phyloP scores from a whole-genome alignment of 2,888 invertebrate genomes.

The Arrhopalites spinosus region DNA sequence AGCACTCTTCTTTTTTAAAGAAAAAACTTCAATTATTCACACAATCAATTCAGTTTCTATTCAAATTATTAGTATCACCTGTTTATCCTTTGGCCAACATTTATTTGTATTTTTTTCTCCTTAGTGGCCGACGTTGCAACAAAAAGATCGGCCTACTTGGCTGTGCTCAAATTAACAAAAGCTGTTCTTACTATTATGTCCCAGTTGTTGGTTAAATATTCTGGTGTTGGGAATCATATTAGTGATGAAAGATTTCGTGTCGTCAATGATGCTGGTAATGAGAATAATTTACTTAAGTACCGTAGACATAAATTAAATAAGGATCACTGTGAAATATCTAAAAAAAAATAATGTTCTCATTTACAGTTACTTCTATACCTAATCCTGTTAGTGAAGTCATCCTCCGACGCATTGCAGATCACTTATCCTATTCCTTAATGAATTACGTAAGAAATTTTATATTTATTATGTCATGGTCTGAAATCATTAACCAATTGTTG shows the following conservation, averaged over 20 bases:
- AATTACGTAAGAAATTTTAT: slow-evolving; percentile 66
- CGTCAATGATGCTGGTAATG: slow-evolving; percentile 55
- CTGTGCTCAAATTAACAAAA: slow-evolving; percentile 86
- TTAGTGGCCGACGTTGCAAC: slow-evolving; percentile 78
- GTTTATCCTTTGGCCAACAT: too few species aligned
- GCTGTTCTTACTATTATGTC: slow-evolving; percentile 85
- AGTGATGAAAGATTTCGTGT: slow-evolving; percentile 48
- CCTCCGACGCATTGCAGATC: slow-evolving; percentile 80
- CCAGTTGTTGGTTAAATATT: slow-evolving; percentile 71
- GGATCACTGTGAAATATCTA: too few species aligned
- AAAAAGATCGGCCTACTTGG: slow-evolving; percentile 81
- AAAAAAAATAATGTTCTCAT: too few species aligned
- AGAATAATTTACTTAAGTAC: too few species aligned
- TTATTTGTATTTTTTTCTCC: too few species aligned
- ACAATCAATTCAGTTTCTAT: too few species aligned
- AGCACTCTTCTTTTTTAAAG: too few species aligned
- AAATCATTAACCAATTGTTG: background rate
- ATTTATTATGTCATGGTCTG: background rate
- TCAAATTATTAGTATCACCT: too few species aligned
- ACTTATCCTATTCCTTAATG: slow-evolving; percentile 76
- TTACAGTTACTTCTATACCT: slow-evolving; percentile 66
- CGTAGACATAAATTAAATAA: too few species aligned
- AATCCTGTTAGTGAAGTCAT: slow-evolving; percentile 83
- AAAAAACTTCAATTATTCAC: too few species aligned
- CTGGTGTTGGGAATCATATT: slow-evolving; percentile 38